Evolutionary conservation across 2,113 vertebrate genomes (phyloP).

Genomic region (Tichodroma muraria): DNA sequence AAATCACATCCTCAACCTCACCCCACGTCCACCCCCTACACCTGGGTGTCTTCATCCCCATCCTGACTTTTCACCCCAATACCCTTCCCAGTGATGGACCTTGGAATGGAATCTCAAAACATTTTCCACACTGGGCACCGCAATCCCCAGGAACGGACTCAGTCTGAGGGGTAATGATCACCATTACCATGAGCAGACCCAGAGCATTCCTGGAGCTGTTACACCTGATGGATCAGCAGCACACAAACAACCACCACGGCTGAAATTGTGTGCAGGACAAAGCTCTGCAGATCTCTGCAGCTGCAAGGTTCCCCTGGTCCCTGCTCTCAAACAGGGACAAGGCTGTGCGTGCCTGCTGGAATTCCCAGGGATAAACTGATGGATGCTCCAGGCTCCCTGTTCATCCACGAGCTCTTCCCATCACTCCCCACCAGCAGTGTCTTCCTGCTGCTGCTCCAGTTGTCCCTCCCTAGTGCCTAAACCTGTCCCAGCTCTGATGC

Average conservation of each 20-base stretch:
- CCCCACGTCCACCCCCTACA: background rate
- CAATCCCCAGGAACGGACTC: rapidly evolving
- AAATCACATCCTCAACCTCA: background rate
- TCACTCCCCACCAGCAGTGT: background rate
- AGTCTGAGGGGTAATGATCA: background rate
- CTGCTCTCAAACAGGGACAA: background rate
- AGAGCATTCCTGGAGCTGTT: background rate
- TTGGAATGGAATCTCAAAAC: background rate
- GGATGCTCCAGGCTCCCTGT: background rate
- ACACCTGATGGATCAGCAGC: background rate
- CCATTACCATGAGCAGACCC: rapidly evolving
- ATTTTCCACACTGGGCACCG: background rate
- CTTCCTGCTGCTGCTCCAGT: background rate
- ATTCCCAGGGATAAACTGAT: background rate
- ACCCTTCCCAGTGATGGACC: too few relatives aligned
- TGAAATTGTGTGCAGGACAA: background rate
- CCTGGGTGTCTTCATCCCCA: background rate
- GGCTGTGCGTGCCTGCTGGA: background rate
- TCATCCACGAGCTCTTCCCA: background rate
- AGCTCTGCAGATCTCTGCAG: background rate
- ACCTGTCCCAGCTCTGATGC: background rate
- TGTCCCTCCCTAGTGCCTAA: background rate
- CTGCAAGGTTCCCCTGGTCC: too few relatives aligned
- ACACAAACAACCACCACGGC: background rate
- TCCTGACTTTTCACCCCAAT: background rate